These are phyloP conservation scores for Calephelis nemesis DNA, from an alignment of 1,140 invertebrate species.

Conservation along the genomic window DNA sequence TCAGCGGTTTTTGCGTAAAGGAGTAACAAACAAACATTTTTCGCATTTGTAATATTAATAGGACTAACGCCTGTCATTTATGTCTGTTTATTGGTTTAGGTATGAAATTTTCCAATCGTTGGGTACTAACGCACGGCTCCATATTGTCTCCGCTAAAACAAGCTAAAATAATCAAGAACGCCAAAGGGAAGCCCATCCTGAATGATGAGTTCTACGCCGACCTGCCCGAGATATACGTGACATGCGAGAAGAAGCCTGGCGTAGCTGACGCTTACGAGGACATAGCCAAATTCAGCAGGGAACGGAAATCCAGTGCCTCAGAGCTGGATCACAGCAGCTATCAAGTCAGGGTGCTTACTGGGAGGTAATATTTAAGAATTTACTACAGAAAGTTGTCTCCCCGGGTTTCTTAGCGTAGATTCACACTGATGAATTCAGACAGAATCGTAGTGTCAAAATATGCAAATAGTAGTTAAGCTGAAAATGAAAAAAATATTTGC, in stretches of 20 bases:
- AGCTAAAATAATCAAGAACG: conserved; percentile 52
- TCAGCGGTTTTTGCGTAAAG: too few relatives aligned
- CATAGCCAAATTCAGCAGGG: conserved; percentile 51
- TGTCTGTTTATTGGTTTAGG: conserved; percentile 26
- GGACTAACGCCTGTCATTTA: too few relatives aligned
- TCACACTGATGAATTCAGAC: too few relatives aligned
- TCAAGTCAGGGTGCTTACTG: conserved; percentile 61
- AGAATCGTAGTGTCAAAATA: too few relatives aligned
- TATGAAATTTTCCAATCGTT: conserved; percentile 74
- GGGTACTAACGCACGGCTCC: conserved; percentile 79
- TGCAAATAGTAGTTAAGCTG: too few relatives aligned
- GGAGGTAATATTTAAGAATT: conserved; percentile 43
- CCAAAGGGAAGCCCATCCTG: conserved; percentile 57
- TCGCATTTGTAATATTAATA: too few relatives aligned
- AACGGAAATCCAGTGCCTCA: conserved; percentile 43
- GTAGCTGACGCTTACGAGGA: conserved; percentile 39
- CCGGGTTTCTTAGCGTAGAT: too few relatives aligned
- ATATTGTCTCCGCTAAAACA: conserved; percentile 70
- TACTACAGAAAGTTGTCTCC: too few relatives aligned
- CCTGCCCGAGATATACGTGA: conserved; percentile 67
- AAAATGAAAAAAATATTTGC: too few relatives aligned
- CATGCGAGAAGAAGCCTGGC: conserved; percentile 50
- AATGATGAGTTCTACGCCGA: conserved; percentile 66
- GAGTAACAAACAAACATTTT: too few relatives aligned
- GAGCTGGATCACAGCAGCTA: conserved; percentile 67